Percentiles rank a stretch among this genome's conserved stretches.
phyloP scores from a whole-genome alignment of 2,888 invertebrate genomes.

The Epirrita christyi region DNA sequence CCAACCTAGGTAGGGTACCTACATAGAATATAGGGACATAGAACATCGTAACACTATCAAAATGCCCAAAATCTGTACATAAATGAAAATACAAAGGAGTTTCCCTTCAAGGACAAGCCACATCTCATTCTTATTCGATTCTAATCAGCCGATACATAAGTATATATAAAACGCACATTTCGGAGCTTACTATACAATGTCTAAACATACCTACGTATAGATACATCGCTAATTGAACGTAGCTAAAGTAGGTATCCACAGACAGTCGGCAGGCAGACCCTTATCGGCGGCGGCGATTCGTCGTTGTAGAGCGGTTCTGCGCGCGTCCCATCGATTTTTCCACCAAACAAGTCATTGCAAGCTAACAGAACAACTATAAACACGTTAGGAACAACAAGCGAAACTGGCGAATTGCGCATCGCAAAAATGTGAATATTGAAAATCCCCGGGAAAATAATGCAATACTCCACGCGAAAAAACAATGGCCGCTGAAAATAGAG shows the following conservation, averaged over 20 bases:
- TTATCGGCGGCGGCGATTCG: conserved; percentile 15
- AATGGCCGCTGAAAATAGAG: conserved; percentile 80
- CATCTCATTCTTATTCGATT: conserved; percentile 29
- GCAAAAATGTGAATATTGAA: conserved; percentile 54
- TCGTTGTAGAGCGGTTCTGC: conserved; percentile 50
- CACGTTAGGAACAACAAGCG: conserved; percentile 60
- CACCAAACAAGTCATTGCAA: conserved; percentile 72
- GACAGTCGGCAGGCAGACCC: conserved; percentile 6
- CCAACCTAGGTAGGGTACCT: background rate
- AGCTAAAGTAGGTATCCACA: conserved; percentile 32
- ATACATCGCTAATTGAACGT: conserved; percentile 42
- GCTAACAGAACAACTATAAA: conserved; percentile 70
- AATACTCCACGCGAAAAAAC: conserved; percentile 56
- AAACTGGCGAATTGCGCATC: conserved; percentile 50
- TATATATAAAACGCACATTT: background rate
- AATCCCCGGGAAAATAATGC: conserved; percentile 65
- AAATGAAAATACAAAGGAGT: background rate
- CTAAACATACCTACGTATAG: conserved; percentile 28
- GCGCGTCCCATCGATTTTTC: conserved; percentile 80
- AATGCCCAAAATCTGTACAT: background rate
- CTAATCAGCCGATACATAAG: conserved; percentile 33
- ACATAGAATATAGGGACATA: background rate
- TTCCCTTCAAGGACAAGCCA: conserved; percentile 18
- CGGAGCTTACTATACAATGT: conserved; percentile 11
- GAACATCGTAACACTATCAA: background rate